A percentile compares a stretch with the other conserved stretches of the same genome.
Conservation (phyloP, 2,888 invertebrate genomes). For the Chalcosyrphus nemorum region DNA sequence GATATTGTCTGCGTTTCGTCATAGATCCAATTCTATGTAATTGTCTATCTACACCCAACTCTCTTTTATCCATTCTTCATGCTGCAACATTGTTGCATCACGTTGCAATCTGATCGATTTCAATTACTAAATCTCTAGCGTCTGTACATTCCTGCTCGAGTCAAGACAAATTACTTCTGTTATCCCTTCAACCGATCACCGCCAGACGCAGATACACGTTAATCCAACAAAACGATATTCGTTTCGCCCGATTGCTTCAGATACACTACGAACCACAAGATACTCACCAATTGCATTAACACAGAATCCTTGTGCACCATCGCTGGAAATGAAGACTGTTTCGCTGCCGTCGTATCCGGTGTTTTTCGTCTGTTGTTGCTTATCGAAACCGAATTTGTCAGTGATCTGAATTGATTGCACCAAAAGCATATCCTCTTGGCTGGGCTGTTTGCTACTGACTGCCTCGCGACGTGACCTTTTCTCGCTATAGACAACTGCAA, state of each 20-base stretch:
- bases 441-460: slow-evolving; percentile 76
- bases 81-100: slow-evolving; percentile 47
- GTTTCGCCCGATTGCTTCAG: slow-evolving; percentile 24
- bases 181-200: slow-evolving; percentile 7
- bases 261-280: background rate
- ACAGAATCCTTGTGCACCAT: slow-evolving; percentile 83
- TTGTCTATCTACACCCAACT: background rate
- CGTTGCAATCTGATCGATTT: slow-evolving; percentile 49
- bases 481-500: slow-evolving; percentile 63
- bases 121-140: slow-evolving; percentile 54
- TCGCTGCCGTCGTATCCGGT: slow-evolving; percentile 84
- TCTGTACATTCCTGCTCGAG: background rate
- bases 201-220: slow-evolving; percentile 23
- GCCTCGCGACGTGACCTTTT: slow-evolving; percentile 77
- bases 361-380: slow-evolving; percentile 84
- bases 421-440: slow-evolving; percentile 91
- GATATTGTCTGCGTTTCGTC: background rate
- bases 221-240: slow-evolving; percentile 53
- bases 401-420: slow-evolving; percentile 96
- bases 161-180: slow-evolving; percentile 40
- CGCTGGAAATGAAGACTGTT: slow-evolving; percentile 86
- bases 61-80: slow-evolving; percentile 36
- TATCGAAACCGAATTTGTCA: slow-evolving; percentile 94
- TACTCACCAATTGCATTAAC: slow-evolving; percentile 82
- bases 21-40: background rate